Conservation (phyloP, 2,113 vertebrate species). For the Herpetotheres cachinnans region DNA sequence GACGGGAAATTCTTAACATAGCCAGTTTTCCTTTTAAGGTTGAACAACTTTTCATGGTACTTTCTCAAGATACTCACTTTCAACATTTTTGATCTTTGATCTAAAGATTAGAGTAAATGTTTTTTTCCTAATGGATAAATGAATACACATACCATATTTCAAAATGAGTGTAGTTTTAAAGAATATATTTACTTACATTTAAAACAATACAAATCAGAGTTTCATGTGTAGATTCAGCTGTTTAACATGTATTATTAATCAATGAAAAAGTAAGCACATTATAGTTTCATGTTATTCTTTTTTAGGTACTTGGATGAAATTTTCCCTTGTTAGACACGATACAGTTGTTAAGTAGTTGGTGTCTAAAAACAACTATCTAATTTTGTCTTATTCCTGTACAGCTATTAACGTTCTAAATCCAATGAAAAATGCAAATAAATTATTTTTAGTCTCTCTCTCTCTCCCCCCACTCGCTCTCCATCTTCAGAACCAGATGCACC, state of each 20-base stretch:
- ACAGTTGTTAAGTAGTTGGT: background rate
- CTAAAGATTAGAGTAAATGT: background rate
- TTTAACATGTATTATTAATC: background rate
- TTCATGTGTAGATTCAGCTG: background rate
- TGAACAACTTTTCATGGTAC: background rate
- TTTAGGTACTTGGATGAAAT: background rate
- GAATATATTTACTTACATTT: background rate
- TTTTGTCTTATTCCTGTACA: background rate
- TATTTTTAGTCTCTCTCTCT: background rate
- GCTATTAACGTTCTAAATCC: background rate
- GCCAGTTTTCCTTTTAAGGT: background rate
- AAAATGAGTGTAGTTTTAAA: background rate
- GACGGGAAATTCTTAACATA: background rate
- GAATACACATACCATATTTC: background rate
- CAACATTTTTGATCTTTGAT: background rate
- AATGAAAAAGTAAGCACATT: background rate
- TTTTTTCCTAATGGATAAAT: background rate
- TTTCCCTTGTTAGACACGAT: background rate
- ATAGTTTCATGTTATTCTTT: background rate
- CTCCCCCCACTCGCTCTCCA: background rate
- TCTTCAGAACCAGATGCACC: background rate
- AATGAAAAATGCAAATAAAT: background rate
- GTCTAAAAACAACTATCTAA: background rate
- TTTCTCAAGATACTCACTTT: background rate
- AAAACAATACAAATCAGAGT: background rate